phyloP scores from a whole-genome alignment of 2,797 vertebrate species.

The Mormyrops attenuatus region DNA sequence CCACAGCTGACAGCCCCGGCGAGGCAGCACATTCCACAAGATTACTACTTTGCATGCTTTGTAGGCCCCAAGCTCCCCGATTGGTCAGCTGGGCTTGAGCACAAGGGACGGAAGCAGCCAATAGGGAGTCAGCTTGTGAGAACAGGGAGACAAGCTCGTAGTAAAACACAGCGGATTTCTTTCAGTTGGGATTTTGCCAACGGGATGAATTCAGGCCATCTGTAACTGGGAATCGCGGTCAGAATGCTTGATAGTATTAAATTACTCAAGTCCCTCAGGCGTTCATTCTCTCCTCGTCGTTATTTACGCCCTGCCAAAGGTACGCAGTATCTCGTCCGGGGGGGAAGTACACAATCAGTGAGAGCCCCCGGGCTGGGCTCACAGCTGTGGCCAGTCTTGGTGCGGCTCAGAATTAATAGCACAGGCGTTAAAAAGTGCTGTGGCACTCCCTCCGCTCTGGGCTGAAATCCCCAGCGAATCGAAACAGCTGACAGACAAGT shows the following conservation, averaged over 20 bases:
- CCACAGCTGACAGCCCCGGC: conserved; percentile 67
- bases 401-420: conserved; percentile 28
- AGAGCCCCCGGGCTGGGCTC: conserved; percentile 28
- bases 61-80: conserved; percentile 54
- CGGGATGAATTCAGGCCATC: neutral
- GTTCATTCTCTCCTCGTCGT: neutral
- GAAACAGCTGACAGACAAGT: conserved; percentile 38
- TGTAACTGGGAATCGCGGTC: neutral
- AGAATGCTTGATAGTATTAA: neutral
- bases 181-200: conserved; percentile 40
- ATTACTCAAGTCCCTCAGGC: neutral
- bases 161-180: conserved; percentile 45
- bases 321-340: conserved; percentile 43
- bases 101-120: conserved; percentile 51
- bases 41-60: conserved; percentile 73
- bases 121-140: conserved; percentile 54
- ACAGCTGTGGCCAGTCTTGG: conserved; percentile 42
- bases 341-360: conserved; percentile 42
- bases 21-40: conserved; percentile 71
- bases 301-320: conserved; percentile 28
- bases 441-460: conserved; percentile 20
- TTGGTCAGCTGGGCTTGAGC: conserved; percentile 60
- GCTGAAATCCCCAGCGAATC: conserved; percentile 36
- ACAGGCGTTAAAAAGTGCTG: neutral
- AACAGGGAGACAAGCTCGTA: conserved; percentile 51